These are phyloP conservation scores for Hycleus cichorii DNA, from an alignment of 1,140 invertebrate genomes.

Conservation along the genomic window DNA sequence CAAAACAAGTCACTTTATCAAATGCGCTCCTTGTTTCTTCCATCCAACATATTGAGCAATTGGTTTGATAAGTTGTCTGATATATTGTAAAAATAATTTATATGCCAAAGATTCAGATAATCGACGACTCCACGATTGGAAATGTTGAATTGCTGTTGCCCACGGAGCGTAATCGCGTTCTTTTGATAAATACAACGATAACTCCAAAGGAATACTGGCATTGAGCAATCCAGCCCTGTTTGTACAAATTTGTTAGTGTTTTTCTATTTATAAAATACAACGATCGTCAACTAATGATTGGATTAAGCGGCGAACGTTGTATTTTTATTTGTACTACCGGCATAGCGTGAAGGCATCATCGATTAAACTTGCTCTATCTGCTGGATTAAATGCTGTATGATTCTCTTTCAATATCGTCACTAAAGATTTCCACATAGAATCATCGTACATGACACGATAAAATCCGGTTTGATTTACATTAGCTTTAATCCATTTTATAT, in stretches of 20 bases:
- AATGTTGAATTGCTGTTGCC: conserved; percentile 62
- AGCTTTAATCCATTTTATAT: conserved; percentile 72
- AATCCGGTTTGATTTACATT: conserved; percentile 83
- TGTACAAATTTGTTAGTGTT: neutral
- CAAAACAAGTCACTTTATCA: conserved; percentile 50
- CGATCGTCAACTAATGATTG: neutral
- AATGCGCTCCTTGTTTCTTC: conserved; percentile 58
- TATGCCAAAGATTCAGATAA: conserved; percentile 59
- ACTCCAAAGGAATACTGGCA: conserved; percentile 56
- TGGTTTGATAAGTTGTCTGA: conserved; percentile 53
- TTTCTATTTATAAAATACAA: conserved; percentile 1
- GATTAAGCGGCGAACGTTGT: neutral
- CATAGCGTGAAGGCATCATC: conserved; percentile 71
- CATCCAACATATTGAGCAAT: conserved; percentile 57
- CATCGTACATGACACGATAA: conserved; percentile 79
- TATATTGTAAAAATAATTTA: conserved; percentile 55
- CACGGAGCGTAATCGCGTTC: conserved; percentile 70
- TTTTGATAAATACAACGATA: conserved; percentile 61
- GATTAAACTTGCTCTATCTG: conserved; percentile 66
- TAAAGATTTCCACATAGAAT: conserved; percentile 65
- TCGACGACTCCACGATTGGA: conserved; percentile 59
- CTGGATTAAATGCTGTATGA: conserved; percentile 59
- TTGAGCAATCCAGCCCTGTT: conserved; percentile 63
- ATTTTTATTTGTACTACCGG: conserved; percentile 42
- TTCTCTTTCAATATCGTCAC: conserved; percentile 61